Evolutionary conservation across 2,113 vertebrate species (phyloP).

Genomic region (Octodon degus): DNA sequence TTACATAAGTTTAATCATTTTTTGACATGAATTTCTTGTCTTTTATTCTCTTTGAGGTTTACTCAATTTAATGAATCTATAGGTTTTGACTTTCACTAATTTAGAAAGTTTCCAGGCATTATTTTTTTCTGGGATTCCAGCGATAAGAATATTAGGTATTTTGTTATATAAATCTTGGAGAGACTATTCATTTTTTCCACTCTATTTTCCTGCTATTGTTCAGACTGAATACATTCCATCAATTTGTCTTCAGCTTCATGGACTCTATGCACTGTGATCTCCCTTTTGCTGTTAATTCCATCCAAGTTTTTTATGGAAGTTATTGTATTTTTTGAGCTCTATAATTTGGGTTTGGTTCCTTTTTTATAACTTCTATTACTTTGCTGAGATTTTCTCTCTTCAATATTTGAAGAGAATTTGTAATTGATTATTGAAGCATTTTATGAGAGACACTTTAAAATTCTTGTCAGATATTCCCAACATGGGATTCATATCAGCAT

Average conservation of each 20-base stretch:
- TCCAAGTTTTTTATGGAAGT: constrained; percentile 49
- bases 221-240: constrained; percentile 62
- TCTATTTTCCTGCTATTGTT: constrained; percentile 67
- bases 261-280: constrained; percentile 53
- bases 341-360: constrained; percentile 54
- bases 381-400: constrained; percentile 64
- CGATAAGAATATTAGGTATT: constrained; percentile 56
- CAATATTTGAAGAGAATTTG: constrained; percentile 54
- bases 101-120: constrained; percentile 15
- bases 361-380: constrained; percentile 57
- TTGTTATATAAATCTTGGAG: constrained; percentile 55
- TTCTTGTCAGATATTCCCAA: constrained; percentile 47
- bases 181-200: neutral
- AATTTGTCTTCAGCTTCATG: constrained; percentile 62
- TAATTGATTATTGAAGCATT: constrained; percentile 61
- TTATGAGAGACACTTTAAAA: constrained; percentile 55
- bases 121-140: constrained; percentile 22
- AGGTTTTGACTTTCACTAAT: constrained; percentile 27
- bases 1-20: constrained; percentile 60
- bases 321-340: constrained; percentile 63
- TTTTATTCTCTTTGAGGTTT: constrained; percentile 41
- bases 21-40: constrained; percentile 42
- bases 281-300: constrained; percentile 49
- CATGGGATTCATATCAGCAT: constrained; percentile 18
- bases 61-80: neutral